Conservation (phyloP, 2,113 vertebrate species). For the Scatophagus argus region DNA sequence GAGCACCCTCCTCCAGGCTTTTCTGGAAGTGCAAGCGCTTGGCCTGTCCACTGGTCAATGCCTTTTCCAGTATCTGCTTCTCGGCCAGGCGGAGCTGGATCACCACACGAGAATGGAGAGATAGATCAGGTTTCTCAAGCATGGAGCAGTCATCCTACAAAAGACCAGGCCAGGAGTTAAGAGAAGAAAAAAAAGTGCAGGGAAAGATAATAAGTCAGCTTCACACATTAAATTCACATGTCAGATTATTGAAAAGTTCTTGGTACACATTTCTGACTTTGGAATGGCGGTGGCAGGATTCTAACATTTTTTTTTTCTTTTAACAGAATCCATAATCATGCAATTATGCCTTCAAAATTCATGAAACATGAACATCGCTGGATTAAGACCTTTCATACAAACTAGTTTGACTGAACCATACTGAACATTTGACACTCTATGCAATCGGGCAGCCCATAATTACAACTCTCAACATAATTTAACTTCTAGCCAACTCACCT, state of each 20-base stretch:
- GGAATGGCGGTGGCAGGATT: background rate
- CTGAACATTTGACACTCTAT: background rate
- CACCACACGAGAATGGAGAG: slow-evolving; percentile 86
- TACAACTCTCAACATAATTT: background rate
- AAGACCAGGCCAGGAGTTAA: background rate
- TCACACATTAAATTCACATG: background rate
- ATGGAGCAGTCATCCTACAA: slow-evolving; percentile 89
- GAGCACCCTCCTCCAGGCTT: slow-evolving; percentile 85
- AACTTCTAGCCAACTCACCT: slow-evolving; percentile 44
- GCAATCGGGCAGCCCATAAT: background rate
- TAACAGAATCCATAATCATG: background rate
- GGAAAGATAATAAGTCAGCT: background rate
- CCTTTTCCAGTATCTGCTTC: slow-evolving; percentile 94
- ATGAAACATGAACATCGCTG: background rate
- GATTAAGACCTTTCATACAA: background rate
- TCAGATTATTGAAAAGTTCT: background rate
- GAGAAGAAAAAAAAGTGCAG: background rate
- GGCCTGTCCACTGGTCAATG: slow-evolving; percentile 84
- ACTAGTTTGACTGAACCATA: background rate
- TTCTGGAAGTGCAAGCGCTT: slow-evolving; percentile 87
- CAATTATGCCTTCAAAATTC: background rate
- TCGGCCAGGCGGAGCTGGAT: slow-evolving; percentile 94
- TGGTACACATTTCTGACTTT: background rate
- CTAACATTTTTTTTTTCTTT: background rate
- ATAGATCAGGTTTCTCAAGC: slow-evolving; percentile 87